phyloP scores from a whole-genome alignment of 2,888 invertebrate species.

The Aphidius colemani region DNA sequence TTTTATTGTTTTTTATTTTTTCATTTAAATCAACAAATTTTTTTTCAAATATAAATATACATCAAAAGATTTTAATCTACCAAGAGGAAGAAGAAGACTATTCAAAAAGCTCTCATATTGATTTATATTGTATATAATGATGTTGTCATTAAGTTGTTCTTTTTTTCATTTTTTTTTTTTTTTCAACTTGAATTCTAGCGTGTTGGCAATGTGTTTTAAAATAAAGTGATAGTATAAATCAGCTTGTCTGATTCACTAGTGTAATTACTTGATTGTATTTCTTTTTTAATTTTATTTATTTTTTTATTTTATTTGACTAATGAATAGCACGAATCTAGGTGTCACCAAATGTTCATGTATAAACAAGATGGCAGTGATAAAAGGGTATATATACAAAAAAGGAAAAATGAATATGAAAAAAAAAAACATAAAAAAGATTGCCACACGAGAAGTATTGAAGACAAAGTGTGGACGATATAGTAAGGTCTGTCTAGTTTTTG shows the following conservation, averaged over 20 bases:
- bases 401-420: constrained; percentile 1
- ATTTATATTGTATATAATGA: too few species aligned
- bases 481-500: constrained; percentile 31
- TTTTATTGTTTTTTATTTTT: constrained; percentile 5
- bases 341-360: constrained; percentile 24
- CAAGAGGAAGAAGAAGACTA: too few species aligned
- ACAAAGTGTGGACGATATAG: constrained; percentile 37
- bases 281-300: constrained; percentile 1
- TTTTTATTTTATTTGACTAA: constrained; percentile 20
- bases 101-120: too few species aligned
- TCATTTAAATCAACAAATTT: background rate
- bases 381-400: constrained; percentile 5
- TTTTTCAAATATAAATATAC: background rate
- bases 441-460: constrained; percentile 29
- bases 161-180: too few species aligned
- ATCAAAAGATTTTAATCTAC: background rate
- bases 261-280: constrained; percentile 37
- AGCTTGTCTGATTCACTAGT: constrained; percentile 12
- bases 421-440: constrained; percentile 13
- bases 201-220: background rate
- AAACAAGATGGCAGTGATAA: constrained; percentile 27
- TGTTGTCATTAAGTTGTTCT: too few species aligned
- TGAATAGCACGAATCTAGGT: constrained; percentile 30
- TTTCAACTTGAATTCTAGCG: too few species aligned
- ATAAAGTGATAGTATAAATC: constrained; percentile 13